A percentile compares a stretch with the other conserved stretches of the same genome.
These are phyloP conservation scores for Carpatolechia fugitivella DNA, from an alignment of 2,888 invertebrate genomes.

Conservation along the genomic window DNA sequence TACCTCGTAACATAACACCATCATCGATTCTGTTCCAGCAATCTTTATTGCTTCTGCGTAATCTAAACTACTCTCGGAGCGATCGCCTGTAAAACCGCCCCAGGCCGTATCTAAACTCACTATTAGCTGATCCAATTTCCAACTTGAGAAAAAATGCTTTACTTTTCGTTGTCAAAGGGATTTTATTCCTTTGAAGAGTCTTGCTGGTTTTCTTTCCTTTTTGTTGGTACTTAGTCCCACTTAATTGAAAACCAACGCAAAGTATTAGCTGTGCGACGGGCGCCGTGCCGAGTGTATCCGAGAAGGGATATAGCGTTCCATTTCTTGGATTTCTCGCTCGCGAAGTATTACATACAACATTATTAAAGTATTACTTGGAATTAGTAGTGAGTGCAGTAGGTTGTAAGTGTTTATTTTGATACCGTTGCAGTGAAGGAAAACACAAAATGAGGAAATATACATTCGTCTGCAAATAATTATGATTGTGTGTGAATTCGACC, in stretches of 20 bases:
- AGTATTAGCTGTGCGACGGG: slow-evolving; percentile 1
- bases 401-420: too few species aligned
- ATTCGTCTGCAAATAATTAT: too few species aligned
- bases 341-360: too few species aligned
- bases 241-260: slow-evolving; percentile 7
- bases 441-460: too few species aligned
- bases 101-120: not conserved
- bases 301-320: too few species aligned
- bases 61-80: not conserved
- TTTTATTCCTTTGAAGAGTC: slow-evolving; percentile 7
- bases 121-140: slow-evolving; percentile 5
- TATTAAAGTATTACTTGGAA: too few species aligned
- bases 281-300: too few species aligned
- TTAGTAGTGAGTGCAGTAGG: too few species aligned
- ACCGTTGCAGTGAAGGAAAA: too few species aligned
- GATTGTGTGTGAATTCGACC: too few species aligned
- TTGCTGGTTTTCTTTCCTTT: not conserved
- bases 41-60: not conserved
- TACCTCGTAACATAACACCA: too few species aligned
- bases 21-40: not conserved
- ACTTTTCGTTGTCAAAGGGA: slow-evolving; percentile 8
- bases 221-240: not conserved
- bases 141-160: slow-evolving; percentile 1
- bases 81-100: not conserved
- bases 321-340: too few species aligned